Evolutionary conservation across 2,888 invertebrate species (phyloP), one percentile per base, ranked within the genome.

Genomic region (Cactoblastis cactorum): DNA sequence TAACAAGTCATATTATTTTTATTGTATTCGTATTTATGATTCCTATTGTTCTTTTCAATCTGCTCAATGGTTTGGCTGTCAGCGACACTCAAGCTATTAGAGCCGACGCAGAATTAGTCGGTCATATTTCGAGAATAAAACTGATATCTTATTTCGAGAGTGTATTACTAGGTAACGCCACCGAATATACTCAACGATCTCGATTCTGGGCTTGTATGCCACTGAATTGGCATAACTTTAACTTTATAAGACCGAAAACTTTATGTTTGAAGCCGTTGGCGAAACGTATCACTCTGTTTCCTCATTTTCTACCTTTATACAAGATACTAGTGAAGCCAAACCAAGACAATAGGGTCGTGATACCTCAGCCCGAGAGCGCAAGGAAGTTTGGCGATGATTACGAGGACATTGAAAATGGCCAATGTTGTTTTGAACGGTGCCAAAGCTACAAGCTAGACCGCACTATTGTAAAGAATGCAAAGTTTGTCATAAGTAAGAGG

Each of bases 11-110:
- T 67, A 69, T 95, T 3, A 91, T 96, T 50, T 96, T 96, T 70
- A 90, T 95, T 18, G 83, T 95, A 1, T 96, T 96, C 66, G 94
- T 96, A 3, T 94, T 96, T 69, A 92, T 95, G 77, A 93, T 96
- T 59, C 94, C 95, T 0, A 95, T 96, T 46, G 95, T 96, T 28
- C 77, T 96, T 45, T 93, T 96, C 68, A 96, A 96, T 81, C 83
- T 96, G 33, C 83, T 96, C 1, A 96, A 96, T 69, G 96, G 96
- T 69, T 85, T 96, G 62, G 96, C 96, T 0, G 96, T 96, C 0
- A 95, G 94, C 65, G 96, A 96, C 64, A 96, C 96, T 0, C 94
- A 94, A 64, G 91, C 91, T 53, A 96, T 96, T 52, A 92, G 94
- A 76, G 92, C 92, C 0, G 92, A 95, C 65, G 95, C 96, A 0